Base-by-base conservation (phyloP, 2,888 invertebrate species). In the Ornithoptera priamus region DNA sequence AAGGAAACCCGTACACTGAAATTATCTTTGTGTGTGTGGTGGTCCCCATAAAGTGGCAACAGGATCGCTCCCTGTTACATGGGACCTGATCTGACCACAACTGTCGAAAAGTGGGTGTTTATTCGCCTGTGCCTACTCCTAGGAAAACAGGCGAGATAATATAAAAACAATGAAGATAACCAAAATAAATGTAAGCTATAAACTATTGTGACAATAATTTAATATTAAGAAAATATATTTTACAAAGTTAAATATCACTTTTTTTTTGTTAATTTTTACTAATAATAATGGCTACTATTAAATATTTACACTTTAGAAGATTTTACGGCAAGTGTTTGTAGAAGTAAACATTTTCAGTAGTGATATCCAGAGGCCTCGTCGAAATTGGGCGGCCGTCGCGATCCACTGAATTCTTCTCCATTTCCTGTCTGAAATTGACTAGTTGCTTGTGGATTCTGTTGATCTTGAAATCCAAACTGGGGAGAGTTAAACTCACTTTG, bases 351-450 rank as follows among this genome's bases (percentile, higher is more conserved):
- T 59, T 71, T 8, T 72, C 73, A 90, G 75, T 91, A 90, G 80
- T 90, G 85, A 74, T 92, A 92, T 46, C 92, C 92, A 64, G 87
- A 87, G 5, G 53, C 60, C 77, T 85, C 76, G 70, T 90, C 87
- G 66, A 87, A 92, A 68, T 80, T 88, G 0, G 90, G 88, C 15
- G 89, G 87, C 66, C 84, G 79, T 72, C 87, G 77, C 0, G 86
- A 80, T 22, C 84, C 88, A 56, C 83, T 85, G 24, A 92, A 92
- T n/a, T 78, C 68, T 73, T 90, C 90, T 1, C 84, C 83, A 70
- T 80, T 78, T 2, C 84, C 87, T 42, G 77, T 76, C 10, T 59
- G 39, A 30, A 83, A 77, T 36, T 70, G 70, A 70, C 70, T 70
- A 70, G 76, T 68, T 61, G 77, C 72, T 50, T 74, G 77, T 7